These are phyloP conservation scores for Cryptocheilus praepositus DNA, from an alignment of 2,888 invertebrate genomes.

Conservation along the genomic window DNA sequence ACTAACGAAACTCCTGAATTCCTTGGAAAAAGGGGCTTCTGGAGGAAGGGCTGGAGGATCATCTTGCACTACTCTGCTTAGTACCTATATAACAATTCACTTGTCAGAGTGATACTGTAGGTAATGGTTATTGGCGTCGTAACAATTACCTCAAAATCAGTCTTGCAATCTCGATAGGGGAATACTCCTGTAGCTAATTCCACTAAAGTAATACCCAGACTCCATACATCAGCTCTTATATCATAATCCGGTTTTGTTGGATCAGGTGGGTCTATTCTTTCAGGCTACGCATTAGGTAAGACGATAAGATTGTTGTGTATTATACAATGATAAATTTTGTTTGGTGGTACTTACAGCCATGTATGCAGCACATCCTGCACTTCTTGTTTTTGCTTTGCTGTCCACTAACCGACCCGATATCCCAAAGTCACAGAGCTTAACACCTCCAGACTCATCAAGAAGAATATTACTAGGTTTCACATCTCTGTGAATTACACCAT, in stretches of 20 bases:
- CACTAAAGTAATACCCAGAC: constrained; percentile 95
- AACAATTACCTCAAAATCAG: constrained; percentile 92
- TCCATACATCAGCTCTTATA: constrained; percentile 99
- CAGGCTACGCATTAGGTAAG: constrained; percentile 82
- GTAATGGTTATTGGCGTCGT: not conserved
- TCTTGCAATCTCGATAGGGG: constrained; percentile 95
- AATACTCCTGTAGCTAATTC: constrained; percentile 98
- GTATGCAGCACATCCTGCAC: constrained; percentile 98
- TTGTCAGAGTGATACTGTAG: not conserved
- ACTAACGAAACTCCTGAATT: constrained; percentile 93
- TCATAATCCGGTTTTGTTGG: constrained; percentile 97
- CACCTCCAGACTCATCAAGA: constrained; percentile 94
- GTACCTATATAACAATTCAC: constrained; percentile 67
- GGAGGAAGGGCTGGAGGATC: constrained; percentile 91
- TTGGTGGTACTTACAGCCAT: constrained; percentile 88
- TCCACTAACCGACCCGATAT: constrained; percentile 98
- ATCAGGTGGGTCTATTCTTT: constrained; percentile 95
- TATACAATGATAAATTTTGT: not conserved
- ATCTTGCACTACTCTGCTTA: constrained; percentile 85
- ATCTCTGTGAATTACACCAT: constrained; percentile 98
- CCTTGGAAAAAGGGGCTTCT: constrained; percentile 85
- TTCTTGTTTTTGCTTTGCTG: constrained; percentile 97
- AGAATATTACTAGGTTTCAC: constrained; percentile 99
- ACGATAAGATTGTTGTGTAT: constrained; percentile 11
- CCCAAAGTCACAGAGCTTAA: constrained; percentile 99